These are phyloP conservation scores for Myiotriccus ornatus DNA, from an alignment of 2,797 vertebrate species.

Conservation along the genomic window DNA sequence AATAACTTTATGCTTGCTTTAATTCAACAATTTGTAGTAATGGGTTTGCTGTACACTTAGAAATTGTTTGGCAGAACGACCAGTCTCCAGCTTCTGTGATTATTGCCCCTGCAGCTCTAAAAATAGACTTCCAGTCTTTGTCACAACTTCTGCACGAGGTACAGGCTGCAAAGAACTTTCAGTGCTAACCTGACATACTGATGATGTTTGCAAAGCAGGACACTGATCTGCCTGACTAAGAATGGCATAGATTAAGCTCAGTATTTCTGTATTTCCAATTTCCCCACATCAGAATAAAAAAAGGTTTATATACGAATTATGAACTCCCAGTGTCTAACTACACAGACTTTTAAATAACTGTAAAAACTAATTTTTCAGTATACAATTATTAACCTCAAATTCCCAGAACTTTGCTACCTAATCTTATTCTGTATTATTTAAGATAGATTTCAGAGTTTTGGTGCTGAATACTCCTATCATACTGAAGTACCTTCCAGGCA, in stretches of 20 bases:
- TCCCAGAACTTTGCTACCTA: not conserved
- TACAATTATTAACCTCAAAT: not conserved
- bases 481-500: not conserved
- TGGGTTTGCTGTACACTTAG: not conserved
- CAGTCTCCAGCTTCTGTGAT: not conserved
- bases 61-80: slow-evolving; percentile 25
- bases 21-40: slow-evolving; percentile 20
- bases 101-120: not conserved
- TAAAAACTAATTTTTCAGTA: not conserved
- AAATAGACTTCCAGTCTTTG: slow-evolving; percentile 11
- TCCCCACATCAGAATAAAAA: not conserved
- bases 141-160: not conserved
- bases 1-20: slow-evolving; percentile 36
- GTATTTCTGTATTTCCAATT: not conserved
- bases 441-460: not conserved
- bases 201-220: not conserved
- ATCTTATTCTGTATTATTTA: not conserved
- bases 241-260: not conserved
- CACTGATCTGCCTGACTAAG: not conserved
- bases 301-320: not conserved
- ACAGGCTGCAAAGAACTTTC: not conserved
- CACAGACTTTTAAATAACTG: not conserved
- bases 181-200: not conserved
- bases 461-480: not conserved
- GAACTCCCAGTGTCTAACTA: not conserved